A percentile compares a stretch with the other conserved stretches of the same genome.
These are phyloP conservation scores for Xerus rutilus DNA, from an alignment of 2,797 vertebrate species.

Conservation along the genomic window DNA sequence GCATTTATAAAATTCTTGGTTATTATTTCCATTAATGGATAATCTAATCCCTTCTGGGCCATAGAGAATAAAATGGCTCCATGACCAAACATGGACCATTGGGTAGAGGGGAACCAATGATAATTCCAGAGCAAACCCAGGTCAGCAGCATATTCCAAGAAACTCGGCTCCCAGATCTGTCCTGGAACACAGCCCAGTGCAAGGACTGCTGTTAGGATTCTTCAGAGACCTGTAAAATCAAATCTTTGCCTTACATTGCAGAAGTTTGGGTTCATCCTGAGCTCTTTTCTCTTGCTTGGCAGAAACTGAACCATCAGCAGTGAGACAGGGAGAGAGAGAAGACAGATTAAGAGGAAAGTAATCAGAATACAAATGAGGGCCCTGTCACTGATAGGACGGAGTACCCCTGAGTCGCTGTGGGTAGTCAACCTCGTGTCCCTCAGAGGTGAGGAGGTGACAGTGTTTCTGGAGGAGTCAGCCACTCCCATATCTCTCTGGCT, in stretches of 20 bases:
- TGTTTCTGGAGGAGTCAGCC: background rate
- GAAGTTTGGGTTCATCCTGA: background rate
- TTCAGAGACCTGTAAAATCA: background rate
- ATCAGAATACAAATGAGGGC: background rate
- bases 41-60: background rate
- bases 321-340: background rate
- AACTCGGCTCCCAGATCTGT: accelerated
- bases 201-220: background rate
- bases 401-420: background rate
- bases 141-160: accelerated
- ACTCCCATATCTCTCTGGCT: background rate
- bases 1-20: background rate
- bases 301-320: constrained; percentile 17
- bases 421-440: background rate
- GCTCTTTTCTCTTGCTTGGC: background rate
- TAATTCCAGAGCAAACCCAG: accelerated
- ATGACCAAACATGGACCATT: accelerated
- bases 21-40: background rate
- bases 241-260: background rate
- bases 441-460: background rate
- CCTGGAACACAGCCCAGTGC: background rate
- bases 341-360: constrained; percentile 30
- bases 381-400: background rate
- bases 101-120: background rate
- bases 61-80: accelerated